These are phyloP conservation scores for Rhopilema esculentum DNA, from an alignment of 30 jellyfish, hydroid and myxozoan species.

Conservation along the genomic window DNA sequence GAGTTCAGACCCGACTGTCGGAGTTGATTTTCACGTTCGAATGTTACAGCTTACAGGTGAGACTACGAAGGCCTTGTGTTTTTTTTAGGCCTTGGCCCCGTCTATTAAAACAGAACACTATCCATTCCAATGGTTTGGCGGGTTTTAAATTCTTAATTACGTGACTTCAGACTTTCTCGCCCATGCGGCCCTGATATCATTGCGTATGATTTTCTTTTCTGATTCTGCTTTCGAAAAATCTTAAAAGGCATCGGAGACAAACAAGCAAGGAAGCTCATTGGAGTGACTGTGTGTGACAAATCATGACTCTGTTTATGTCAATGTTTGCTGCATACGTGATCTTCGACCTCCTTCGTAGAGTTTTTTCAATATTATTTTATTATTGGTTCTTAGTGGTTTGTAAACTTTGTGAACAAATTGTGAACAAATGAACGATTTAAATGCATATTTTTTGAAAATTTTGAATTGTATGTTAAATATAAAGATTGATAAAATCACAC, in stretches of 20 bases:
- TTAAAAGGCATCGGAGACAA: too few relatives aligned
- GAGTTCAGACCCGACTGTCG: slow-evolving; percentile 98
- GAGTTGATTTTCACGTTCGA: slow-evolving; percentile 98
- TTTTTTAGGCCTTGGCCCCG: background rate
- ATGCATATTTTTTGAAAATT: background rate
- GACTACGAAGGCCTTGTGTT: background rate
- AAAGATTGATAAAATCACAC: too few relatives aligned
- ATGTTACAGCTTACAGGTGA: slow-evolving; percentile 81
- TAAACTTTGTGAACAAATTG: background rate
- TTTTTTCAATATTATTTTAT: background rate
- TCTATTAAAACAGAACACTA: background rate
- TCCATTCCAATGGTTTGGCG: too few relatives aligned
- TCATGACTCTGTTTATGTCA: background rate
- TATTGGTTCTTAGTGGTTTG: background rate
- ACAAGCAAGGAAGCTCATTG: background rate
- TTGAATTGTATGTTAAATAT: too few relatives aligned
- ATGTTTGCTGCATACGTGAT: background rate
- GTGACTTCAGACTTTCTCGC: too few relatives aligned
- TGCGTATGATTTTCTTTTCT: too few relatives aligned
- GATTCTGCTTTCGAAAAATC: too few relatives aligned
- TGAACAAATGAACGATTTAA: background rate
- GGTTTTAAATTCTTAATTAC: too few relatives aligned
- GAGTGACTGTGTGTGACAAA: background rate
- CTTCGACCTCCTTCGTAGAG: background rate
- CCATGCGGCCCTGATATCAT: too few relatives aligned